Conservation (phyloP, 2,113 vertebrate species). For the Amblyopsis rosae region DNA sequence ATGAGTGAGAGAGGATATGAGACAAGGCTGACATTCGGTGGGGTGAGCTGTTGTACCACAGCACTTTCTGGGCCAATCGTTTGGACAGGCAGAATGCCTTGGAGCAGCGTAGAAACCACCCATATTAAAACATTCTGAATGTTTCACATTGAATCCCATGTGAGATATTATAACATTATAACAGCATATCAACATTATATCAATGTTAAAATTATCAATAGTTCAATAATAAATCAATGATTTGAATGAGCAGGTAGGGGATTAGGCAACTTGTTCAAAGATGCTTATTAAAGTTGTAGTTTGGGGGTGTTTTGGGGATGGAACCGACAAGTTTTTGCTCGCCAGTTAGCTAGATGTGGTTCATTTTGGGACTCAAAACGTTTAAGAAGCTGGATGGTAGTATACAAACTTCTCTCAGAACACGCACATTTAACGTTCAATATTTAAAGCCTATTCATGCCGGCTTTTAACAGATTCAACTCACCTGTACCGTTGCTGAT, state of each 20-base stretch:
- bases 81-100: constrained; percentile 56
- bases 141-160: too few species aligned
- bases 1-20: constrained; percentile 22
- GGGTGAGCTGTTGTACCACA: constrained; percentile 51
- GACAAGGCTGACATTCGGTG: constrained; percentile 47
- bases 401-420: neutral
- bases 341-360: too few species aligned
- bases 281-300: too few species aligned
- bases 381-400: too few species aligned
- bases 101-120: constrained; percentile 47
- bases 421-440: neutral
- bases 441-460: neutral
- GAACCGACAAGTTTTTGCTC: too few species aligned
- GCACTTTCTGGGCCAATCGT: constrained; percentile 51
- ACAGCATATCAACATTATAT: too few species aligned
- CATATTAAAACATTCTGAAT: constrained; percentile 48
- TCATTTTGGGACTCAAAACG: too few species aligned
- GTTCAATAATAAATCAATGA: too few species aligned
- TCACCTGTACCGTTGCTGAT: constrained; percentile 96
- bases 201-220: too few species aligned
- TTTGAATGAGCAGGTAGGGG: constrained; percentile 15
- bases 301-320: too few species aligned
- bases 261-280: neutral
- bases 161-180: too few species aligned
- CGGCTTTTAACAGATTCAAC: constrained; percentile 28